Evolutionary conservation across 2,797 vertebrate species (phyloP).

Genomic region (Neosalanx taihuensis): DNA sequence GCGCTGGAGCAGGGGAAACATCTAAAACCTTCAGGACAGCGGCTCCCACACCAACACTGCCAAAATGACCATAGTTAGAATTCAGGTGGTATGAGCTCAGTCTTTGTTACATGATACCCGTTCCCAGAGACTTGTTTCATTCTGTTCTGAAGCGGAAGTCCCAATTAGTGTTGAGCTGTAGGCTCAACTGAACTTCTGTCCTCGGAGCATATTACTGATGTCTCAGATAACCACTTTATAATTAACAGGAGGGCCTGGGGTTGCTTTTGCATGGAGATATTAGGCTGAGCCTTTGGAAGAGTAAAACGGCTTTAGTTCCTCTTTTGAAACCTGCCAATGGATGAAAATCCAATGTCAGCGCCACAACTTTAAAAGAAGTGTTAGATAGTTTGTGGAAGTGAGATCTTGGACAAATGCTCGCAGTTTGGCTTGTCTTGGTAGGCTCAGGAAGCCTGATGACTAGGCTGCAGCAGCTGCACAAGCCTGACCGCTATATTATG

Average conservation of each 20-base stretch:
- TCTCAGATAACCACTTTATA: constrained; percentile 43
- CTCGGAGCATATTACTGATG: constrained; percentile 43
- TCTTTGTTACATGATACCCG: constrained; percentile 14
- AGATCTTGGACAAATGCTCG: too few relatives aligned
- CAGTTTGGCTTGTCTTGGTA: too few relatives aligned
- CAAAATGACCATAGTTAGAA: neutral
- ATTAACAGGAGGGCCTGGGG: constrained; percentile 40
- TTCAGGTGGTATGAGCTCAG: constrained; percentile 19
- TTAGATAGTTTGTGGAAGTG: neutral
- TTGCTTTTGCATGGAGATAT: constrained; percentile 31
- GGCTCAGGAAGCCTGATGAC: too few relatives aligned
- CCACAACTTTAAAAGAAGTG: constrained; percentile 18
- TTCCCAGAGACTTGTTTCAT: constrained; percentile 23
- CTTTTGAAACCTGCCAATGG: constrained; percentile 21
- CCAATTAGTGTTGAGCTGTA: constrained; percentile 43
- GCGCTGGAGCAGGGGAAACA: too few relatives aligned
- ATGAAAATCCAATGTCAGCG: constrained; percentile 13
- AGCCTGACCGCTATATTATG: too few relatives aligned
- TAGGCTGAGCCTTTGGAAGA: constrained; percentile 28
- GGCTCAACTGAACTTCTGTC: constrained; percentile 34
- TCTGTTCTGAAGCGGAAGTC: constrained; percentile 29
- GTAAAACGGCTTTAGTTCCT: constrained; percentile 24
- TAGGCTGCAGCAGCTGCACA: too few relatives aligned
- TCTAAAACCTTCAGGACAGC: too few relatives aligned
- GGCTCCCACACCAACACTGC: neutral